A percentile compares a stretch with the other conserved stretches of the same genome.
phyloP scores from a whole-genome alignment of 1,140 invertebrate genomes.

The Penaeus japonicus region DNA sequence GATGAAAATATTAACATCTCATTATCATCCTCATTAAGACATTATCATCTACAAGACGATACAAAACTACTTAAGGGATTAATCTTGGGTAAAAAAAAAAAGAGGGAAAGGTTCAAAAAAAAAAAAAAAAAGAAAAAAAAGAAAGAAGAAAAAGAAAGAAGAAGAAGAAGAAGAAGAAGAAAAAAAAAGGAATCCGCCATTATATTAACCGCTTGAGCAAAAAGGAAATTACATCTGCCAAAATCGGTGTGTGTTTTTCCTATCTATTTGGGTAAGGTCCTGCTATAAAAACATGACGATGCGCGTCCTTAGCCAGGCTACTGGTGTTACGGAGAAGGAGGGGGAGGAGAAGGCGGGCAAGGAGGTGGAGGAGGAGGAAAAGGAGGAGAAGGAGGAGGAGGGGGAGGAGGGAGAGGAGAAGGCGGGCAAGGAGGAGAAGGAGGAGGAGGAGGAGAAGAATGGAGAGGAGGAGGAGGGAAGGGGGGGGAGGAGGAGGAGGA shows the following conservation, averaged over 20 bases:
- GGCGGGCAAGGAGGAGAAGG: background rate
- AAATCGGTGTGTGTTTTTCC: slow-evolving; percentile 8
- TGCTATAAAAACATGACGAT: slow-evolving; percentile 37
- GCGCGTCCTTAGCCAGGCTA: slow-evolving; percentile 28
- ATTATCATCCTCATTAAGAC: too few species aligned
- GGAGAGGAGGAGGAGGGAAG: background rate
- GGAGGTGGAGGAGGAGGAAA: background rate
- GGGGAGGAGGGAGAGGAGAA: background rate
- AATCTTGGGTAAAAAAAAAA: too few species aligned
- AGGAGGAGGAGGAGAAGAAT: background rate
- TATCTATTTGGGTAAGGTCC: slow-evolving; percentile 11
- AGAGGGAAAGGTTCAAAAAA: background rate
- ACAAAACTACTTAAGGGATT: too few species aligned
- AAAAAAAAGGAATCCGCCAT: background rate
- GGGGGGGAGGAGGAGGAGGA: background rate
- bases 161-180: background rate
- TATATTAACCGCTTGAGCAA: background rate
- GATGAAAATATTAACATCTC: too few species aligned
- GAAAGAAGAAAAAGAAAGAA: background rate
- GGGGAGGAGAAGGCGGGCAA: slow-evolving; percentile 8
- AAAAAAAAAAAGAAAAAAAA: background rate
- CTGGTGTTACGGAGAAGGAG: slow-evolving; percentile 11
- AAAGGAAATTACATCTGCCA: slow-evolving; percentile 26
- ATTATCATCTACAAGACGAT: too few species aligned
- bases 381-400: background rate